Evolutionary conservation across 2,888 invertebrate genomes (phyloP).

Genomic region (Dysmachus trigonus): DNA sequence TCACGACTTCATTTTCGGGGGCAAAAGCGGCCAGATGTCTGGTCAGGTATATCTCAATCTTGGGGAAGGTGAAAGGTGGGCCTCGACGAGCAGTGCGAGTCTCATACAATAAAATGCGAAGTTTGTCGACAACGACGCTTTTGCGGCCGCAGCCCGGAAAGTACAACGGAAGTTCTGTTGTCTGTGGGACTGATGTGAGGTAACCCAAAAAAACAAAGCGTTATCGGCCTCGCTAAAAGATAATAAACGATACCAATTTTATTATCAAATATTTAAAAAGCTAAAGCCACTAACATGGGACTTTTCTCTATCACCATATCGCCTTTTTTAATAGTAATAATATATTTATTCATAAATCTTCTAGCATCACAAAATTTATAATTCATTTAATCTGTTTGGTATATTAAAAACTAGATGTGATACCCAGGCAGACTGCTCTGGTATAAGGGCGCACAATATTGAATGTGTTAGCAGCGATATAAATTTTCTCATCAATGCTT

Average conservation of each 20-base stretch:
- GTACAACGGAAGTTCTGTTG: not conserved
- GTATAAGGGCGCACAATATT: too few species aligned
- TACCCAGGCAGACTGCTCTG: too few species aligned
- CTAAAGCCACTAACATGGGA: not conserved
- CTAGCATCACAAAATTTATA: too few species aligned
- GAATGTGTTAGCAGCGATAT: too few species aligned
- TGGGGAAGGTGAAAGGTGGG: not conserved
- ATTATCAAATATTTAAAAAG: not conserved
- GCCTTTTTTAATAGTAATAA: too few species aligned
- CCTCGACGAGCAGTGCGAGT: not conserved
- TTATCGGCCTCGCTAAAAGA: not conserved
- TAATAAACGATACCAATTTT: not conserved
- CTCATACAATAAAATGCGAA: not conserved
- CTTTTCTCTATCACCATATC: not conserved
- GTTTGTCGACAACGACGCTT: not conserved
- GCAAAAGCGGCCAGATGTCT: not conserved
- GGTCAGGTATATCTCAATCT: not conserved
- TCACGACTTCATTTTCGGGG: not conserved
- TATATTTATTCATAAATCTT: too few species aligned
- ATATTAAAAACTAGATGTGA: too few species aligned
- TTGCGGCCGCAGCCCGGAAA: not conserved
- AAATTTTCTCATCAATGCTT: too few species aligned
- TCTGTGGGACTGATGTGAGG: not conserved
- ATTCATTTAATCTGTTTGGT: too few species aligned
- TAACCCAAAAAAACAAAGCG: not conserved